Evolutionary conservation across 2,113 vertebrate genomes (phyloP).

Genomic region (Hippoglossus stenolepis): DNA sequence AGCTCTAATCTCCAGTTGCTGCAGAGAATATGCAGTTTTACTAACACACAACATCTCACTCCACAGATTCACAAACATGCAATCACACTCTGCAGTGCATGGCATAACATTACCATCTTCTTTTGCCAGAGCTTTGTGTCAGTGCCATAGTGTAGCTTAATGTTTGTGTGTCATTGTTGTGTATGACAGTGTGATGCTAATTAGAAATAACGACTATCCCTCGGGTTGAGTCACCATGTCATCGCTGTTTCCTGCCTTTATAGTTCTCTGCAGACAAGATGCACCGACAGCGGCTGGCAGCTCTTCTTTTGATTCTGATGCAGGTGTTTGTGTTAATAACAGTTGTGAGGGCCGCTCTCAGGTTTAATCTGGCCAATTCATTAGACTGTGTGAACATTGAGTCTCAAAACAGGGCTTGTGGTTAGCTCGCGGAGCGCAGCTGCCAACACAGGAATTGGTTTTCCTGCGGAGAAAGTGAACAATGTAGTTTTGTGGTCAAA

Average conservation of each 20-base stretch:
- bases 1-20: slow-evolving; percentile 19
- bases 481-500: slow-evolving; percentile 11
- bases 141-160: slow-evolving; percentile 39
- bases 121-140: slow-evolving; percentile 48
- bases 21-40: slow-evolving; percentile 16
- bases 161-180: slow-evolving; percentile 50
- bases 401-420: slow-evolving; percentile 17
- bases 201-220: slow-evolving; percentile 42
- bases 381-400: slow-evolving; percentile 34
- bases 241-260: slow-evolving; percentile 14
- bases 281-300: not conserved
- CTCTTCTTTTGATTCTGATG: slow-evolving; percentile 17
- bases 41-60: not conserved
- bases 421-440: slow-evolving; percentile 31
- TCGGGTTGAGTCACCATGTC: slow-evolving; percentile 23
- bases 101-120: slow-evolving; percentile 42
- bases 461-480: slow-evolving; percentile 44
- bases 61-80: slow-evolving; percentile 20
- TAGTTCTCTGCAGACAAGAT: slow-evolving; percentile 26
- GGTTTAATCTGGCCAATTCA: slow-evolving; percentile 26
- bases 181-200: slow-evolving; percentile 46
- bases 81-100: slow-evolving; percentile 53
- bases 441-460: slow-evolving; percentile 46
- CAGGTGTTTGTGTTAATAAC: slow-evolving; percentile 32
- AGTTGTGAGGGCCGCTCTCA: slow-evolving; percentile 14